phyloP scores from a whole-genome alignment of 2,113 vertebrate species.

The Aleadryas rufinucha region DNA sequence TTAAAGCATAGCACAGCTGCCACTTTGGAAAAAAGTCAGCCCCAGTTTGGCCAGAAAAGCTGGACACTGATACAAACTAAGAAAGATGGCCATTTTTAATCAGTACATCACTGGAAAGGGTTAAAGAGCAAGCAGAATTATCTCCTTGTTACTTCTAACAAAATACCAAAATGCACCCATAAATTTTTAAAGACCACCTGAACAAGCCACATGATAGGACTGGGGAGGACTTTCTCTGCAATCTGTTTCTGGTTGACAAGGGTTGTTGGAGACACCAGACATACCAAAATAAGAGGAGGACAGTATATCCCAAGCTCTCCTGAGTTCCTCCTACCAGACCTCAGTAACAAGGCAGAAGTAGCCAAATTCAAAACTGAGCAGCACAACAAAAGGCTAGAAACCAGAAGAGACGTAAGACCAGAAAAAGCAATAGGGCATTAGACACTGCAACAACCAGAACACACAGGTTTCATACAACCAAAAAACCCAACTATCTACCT shows the following conservation, averaged over 20 bases:
- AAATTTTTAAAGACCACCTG: background rate
- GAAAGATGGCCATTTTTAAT: background rate
- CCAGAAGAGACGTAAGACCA: background rate
- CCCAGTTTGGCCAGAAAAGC: background rate
- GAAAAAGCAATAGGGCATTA: background rate
- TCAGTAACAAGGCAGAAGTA: background rate
- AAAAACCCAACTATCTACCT: background rate
- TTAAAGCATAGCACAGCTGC: background rate
- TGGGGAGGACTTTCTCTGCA: background rate
- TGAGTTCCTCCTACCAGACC: background rate
- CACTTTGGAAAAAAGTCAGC: background rate
- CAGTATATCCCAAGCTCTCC: background rate
- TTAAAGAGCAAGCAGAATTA: background rate
- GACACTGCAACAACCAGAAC: background rate
- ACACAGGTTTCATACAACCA: background rate
- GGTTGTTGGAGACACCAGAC: background rate
- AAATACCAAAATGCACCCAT: background rate
- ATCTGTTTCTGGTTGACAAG: background rate
- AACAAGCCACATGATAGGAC: background rate
- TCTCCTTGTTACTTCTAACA: background rate
- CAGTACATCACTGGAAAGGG: background rate
- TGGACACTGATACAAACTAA: background rate
- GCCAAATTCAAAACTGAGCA: background rate
- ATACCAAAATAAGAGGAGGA: background rate
- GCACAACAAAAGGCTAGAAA: background rate